Conservation (phyloP, 2,113 vertebrate species). For the Sigmodon hispidus region DNA sequence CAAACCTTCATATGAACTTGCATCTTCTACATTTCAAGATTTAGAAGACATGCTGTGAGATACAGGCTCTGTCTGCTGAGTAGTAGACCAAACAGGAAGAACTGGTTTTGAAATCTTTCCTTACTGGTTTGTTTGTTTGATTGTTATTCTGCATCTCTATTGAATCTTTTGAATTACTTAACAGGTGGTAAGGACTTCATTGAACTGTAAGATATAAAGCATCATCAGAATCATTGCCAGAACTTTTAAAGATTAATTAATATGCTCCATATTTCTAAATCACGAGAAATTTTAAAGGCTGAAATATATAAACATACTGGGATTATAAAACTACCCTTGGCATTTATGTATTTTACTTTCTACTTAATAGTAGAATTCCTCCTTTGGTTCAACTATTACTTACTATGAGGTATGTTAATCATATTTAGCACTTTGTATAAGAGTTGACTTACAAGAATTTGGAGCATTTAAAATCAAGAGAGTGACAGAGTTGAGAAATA, state of each 20-base stretch:
- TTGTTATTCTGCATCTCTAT: neutral
- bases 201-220: neutral
- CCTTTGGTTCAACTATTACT: neutral
- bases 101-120: neutral
- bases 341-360: neutral
- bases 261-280: neutral
- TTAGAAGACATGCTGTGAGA: neutral
- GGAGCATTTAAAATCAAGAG: neutral
- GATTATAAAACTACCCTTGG: neutral
- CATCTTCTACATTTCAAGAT: neutral
- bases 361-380: neutral
- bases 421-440: neutral
- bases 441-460: neutral
- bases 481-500: neutral
- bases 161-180: neutral
- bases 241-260: neutral
- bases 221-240: neutral
- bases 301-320: neutral
- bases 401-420: neutral
- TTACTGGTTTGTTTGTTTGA: neutral
- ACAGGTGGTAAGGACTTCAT: neutral
- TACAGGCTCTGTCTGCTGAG: neutral
- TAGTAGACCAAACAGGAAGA: neutral
- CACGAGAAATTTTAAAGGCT: neutral
- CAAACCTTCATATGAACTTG: neutral